Evolutionary conservation across 2,113 vertebrate species (phyloP).

Genomic region (Actenoides hombroni): DNA sequence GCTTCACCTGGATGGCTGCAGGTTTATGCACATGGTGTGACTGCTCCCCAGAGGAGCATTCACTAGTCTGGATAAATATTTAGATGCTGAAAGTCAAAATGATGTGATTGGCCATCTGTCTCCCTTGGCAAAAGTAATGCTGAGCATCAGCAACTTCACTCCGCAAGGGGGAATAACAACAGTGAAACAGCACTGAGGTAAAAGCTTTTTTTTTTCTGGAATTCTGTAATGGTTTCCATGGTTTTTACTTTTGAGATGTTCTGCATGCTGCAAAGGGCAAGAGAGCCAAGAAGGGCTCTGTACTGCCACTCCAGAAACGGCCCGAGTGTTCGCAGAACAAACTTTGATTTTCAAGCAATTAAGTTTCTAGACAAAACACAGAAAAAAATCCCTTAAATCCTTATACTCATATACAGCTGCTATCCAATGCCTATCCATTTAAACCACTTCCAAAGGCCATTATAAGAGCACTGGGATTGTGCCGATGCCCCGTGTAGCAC

Average conservation of each 20-base stretch:
- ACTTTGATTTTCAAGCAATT: neutral
- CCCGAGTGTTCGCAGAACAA: neutral
- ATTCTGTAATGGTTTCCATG: neutral
- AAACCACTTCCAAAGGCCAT: neutral
- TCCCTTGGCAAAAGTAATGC: neutral
- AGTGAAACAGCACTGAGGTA: neutral
- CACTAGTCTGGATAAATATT: neutral
- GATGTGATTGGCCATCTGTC: fast-evolving
- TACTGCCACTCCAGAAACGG: neutral
- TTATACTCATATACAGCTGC: neutral
- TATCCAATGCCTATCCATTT: neutral
- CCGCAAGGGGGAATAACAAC: neutral
- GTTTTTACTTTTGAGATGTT: neutral
- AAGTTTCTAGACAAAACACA: neutral
- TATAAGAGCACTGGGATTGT: neutral
- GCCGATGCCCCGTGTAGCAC: neutral
- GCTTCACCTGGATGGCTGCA: neutral
- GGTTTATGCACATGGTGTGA: neutral
- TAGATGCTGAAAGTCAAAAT: neutral
- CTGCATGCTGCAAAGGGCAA: neutral
- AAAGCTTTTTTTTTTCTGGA: neutral
- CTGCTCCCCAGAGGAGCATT: neutral
- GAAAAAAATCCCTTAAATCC: neutral
- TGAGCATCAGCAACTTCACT: neutral
- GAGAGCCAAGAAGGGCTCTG: neutral